Conservation (phyloP, 92 coral and sea anemone genomes). For the Meandrina meandrites region DNA sequence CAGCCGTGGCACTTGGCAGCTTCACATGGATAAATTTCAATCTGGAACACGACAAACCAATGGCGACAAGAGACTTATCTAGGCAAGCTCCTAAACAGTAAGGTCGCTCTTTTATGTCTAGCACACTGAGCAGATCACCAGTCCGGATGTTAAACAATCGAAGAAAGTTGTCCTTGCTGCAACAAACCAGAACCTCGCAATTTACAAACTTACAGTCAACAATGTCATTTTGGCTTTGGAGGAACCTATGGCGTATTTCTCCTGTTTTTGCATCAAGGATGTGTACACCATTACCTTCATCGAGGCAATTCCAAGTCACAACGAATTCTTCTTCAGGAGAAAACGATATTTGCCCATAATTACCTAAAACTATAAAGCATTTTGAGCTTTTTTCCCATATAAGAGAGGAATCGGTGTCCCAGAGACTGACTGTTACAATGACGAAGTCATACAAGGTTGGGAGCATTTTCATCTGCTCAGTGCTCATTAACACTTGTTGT, state of each 20-base stretch:
- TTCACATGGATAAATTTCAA: constrained; percentile 15
- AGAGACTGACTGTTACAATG: not conserved
- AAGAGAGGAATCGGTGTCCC: not conserved
- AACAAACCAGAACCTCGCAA: constrained; percentile 9
- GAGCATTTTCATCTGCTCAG: too few relatives aligned
- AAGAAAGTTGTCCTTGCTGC: constrained; percentile 16
- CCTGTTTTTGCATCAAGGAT: constrained; percentile 7
- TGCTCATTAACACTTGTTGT: not conserved
- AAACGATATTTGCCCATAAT: not conserved
- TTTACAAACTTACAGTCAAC: constrained; percentile 23
- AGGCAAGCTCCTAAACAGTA: not conserved
- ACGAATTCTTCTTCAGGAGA: constrained; percentile 2
- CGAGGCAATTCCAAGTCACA: constrained; percentile 4
- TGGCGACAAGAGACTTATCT: constrained; percentile 6
- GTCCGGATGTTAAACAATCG: constrained; percentile 7
- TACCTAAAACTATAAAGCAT: not conserved
- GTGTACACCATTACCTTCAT: not conserved
- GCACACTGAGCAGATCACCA: constrained; percentile 4
- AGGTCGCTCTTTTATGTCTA: constrained; percentile 11
- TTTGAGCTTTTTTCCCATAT: not conserved
- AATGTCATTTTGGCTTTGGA: not conserved
- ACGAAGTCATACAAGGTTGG: not conserved
- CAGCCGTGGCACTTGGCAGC: not conserved
- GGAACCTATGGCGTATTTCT: not conserved
- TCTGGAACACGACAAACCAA: not conserved